Conservation (phyloP, 2,113 vertebrate species). For the Balaeniceps rex region DNA sequence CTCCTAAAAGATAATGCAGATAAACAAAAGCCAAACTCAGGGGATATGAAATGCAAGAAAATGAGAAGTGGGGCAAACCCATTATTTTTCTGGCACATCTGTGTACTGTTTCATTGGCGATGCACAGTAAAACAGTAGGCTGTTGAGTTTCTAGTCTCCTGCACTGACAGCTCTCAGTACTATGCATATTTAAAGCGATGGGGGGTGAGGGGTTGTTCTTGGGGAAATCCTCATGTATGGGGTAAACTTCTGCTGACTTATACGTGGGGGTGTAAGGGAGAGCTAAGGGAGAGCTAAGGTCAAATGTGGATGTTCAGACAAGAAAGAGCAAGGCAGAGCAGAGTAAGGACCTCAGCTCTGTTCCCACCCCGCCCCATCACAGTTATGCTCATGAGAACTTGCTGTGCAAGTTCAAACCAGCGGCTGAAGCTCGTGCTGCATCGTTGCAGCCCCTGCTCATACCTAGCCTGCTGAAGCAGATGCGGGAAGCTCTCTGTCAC, state of each 20-base stretch:
- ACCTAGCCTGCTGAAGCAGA: background rate
- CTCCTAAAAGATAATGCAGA: background rate
- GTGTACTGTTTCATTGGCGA: background rate
- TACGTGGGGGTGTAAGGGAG: background rate
- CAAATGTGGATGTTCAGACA: background rate
- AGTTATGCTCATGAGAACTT: background rate
- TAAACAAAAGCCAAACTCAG: background rate
- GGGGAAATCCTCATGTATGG: background rate
- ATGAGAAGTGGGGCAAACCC: background rate
- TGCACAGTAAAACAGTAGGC: background rate
- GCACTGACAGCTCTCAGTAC: background rate
- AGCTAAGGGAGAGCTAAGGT: background rate
- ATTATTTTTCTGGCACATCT: background rate
- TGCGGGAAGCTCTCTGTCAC: background rate
- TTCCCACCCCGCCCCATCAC: background rate
- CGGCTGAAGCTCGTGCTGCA: background rate
- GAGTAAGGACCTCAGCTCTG: background rate
- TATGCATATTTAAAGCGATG: background rate
- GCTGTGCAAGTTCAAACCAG: background rate
- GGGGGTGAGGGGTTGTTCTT: background rate
- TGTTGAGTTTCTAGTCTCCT: background rate
- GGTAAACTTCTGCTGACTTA: background rate
- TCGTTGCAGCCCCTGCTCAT: background rate
- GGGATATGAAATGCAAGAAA: background rate
- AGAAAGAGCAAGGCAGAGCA: background rate